Percentiles rank a stretch among this genome's conserved stretches.
Evolutionary conservation across 2,888 invertebrate species (phyloP).

Genomic region (Plebejus anna): DNA sequence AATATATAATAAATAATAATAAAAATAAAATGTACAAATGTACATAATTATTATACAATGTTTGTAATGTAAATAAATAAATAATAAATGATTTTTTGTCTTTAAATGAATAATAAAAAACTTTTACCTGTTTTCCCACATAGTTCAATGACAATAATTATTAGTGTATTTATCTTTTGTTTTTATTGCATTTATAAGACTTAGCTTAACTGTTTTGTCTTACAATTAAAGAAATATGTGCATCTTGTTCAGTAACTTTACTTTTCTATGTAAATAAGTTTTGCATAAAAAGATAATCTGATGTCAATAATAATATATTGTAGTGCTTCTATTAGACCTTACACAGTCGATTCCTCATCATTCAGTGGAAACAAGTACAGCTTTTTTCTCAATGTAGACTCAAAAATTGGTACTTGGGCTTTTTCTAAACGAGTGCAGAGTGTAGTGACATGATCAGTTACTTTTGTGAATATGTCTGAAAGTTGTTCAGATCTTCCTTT

Average conservation of each 20-base stretch:
- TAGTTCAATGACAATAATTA: too few species aligned
- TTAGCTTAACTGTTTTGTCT: too few species aligned
- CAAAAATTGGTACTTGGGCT: conserved; percentile 60
- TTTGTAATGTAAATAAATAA: background rate
- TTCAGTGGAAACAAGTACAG: conserved; percentile 52
- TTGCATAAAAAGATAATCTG: background rate
- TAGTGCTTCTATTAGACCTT: background rate
- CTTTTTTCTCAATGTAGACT: conserved; percentile 61
- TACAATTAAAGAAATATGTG: too few species aligned
- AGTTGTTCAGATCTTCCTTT: conserved; percentile 54
- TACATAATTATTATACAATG: background rate
- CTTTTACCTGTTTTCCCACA: too few species aligned
- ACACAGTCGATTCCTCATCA: background rate
- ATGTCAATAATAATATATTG: background rate
- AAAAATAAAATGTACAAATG: background rate
- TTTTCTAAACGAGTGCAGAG: conserved; percentile 47
- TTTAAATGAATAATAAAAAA: too few species aligned
- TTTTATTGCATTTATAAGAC: too few species aligned
- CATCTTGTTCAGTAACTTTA: too few species aligned
- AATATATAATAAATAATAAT: background rate
- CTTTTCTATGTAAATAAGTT: too few species aligned
- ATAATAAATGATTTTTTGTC: too few species aligned
- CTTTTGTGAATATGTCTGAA: conserved; percentile 62
- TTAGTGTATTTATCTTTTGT: too few species aligned
- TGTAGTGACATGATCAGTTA: conserved; percentile 51